A percentile compares a stretch with the other conserved stretches of the same genome.
Evolutionary conservation across 2,797 vertebrate species (phyloP).

Genomic region (Anas bahamensis): DNA sequence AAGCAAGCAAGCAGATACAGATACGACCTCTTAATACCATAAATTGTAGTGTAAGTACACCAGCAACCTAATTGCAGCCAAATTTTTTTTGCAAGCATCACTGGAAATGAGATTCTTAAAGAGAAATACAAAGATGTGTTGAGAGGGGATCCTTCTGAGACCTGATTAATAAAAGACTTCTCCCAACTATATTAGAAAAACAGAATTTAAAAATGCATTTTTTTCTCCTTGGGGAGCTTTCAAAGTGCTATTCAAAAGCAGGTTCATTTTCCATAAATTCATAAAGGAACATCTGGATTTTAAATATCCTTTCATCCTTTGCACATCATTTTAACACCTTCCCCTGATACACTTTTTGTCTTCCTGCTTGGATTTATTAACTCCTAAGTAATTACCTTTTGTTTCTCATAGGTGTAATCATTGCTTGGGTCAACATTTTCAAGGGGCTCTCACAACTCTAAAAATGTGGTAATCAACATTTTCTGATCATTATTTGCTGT

Average conservation of each 20-base stretch:
- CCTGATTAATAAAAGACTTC: slow-evolving; percentile 17
- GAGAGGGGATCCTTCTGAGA: slow-evolving; percentile 11
- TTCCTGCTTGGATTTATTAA: slow-evolving; percentile 51
- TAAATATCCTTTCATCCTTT: slow-evolving; percentile 59
- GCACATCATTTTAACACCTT: slow-evolving; percentile 41
- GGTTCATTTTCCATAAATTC: slow-evolving; percentile 30
- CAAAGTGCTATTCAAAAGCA: slow-evolving; percentile 51
- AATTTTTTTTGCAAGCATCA: not conserved
- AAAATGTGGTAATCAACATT: slow-evolving; percentile 32
- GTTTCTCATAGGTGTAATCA: slow-evolving; percentile 37
- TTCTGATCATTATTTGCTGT: slow-evolving; percentile 20
- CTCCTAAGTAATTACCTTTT: slow-evolving; percentile 45
- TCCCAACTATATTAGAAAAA: not conserved
- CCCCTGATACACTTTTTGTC: slow-evolving; percentile 30
- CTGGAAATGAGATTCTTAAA: not conserved
- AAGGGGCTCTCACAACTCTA: slow-evolving; percentile 16
- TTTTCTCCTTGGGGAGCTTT: slow-evolving; percentile 33
- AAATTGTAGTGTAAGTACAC: not conserved
- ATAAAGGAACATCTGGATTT: slow-evolving; percentile 56
- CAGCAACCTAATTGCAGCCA: not conserved
- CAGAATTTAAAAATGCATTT: not conserved
- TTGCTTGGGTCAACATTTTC: slow-evolving; percentile 48
- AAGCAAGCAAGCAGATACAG: not conserved
- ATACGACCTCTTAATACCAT: not conserved
- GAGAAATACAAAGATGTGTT: not conserved